Base-by-base conservation (phyloP, 2,113 vertebrate species). In the Serilophus lunatus region DNA sequence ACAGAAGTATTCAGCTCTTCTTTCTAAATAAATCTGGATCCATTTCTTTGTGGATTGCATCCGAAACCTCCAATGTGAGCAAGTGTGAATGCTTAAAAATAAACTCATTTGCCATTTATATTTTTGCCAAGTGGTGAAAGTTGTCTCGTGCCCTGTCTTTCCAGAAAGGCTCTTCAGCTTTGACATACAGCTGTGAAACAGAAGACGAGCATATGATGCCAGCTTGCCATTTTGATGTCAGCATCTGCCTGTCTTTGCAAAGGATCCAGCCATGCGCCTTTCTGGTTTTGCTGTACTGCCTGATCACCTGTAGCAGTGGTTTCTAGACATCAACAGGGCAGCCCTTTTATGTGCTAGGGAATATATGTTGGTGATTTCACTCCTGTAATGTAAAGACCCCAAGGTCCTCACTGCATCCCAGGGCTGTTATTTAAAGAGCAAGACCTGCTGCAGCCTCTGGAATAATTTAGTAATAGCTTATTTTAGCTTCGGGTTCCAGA, bases 31-130 rank as follows among this genome's bases (percentile, higher is more conserved):
- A 86, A 79, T 89, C 83, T 92, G 75, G 57, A 76, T 92, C 77
- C 13, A 3, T 65, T 93, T 90, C 88, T 91, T 82, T 6, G 17
- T 18, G 35, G 78, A 63, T 45, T 89, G 72, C 2, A 0, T 83
- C 80, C 0, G 44, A 88, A 96, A 93, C 64, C 59, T 96, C 86
- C 0, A 0, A 12, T 75, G 88, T 59, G 50, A 47, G 64, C 60
- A 86, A 93, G 60, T 78, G 86, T 65, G 80, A 92, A 66, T 70
- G 51, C 47, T 94, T 90, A 86, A 88, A 93, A 96, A 92, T 81
- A 88, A 77, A 74, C 68, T 93, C 56, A 35, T 81, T 83, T 80
- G 51, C 60, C 29, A 64, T 75, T 94, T 88, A 44, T 83, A 7
- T 81, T 90, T 94, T 77, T 92, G 91, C 91, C 72, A 84, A 78